A percentile compares a stretch with the other conserved stretches of the same genome.
Evolutionary conservation across 2,113 vertebrate genomes (phyloP).

Genomic region (Coregonus clupeaformis): DNA sequence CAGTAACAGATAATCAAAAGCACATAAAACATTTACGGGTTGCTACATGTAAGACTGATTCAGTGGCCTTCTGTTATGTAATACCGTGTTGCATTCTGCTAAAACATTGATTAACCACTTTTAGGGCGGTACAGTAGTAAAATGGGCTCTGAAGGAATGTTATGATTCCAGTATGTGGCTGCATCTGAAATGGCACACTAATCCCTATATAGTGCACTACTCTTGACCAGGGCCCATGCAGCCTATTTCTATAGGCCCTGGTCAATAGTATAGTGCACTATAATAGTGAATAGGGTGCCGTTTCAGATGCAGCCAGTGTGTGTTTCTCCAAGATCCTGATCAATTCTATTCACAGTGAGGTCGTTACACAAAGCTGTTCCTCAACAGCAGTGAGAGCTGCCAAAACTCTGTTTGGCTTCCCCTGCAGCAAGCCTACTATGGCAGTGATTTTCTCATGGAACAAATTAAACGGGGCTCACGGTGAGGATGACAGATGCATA

Average conservation of each 20-base stretch:
- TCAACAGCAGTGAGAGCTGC: slow-evolving; percentile 33
- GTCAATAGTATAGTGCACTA: not conserved
- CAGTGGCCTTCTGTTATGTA: slow-evolving; percentile 46
- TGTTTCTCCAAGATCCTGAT: slow-evolving; percentile 4
- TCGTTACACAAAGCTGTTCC: slow-evolving; percentile 55
- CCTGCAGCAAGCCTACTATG: slow-evolving; percentile 32
- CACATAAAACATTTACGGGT: slow-evolving; percentile 29
- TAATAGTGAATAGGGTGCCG: not conserved
- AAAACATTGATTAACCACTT: slow-evolving; percentile 39
- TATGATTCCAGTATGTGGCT: too few species aligned
- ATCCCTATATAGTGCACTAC: not conserved
- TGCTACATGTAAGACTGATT: slow-evolving; percentile 23
- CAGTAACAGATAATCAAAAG: not conserved
- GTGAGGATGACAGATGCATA: slow-evolving; percentile 32
- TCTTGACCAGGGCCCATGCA: not conserved
- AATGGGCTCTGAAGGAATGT: too few species aligned
- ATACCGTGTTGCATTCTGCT: slow-evolving; percentile 30
- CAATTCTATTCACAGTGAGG: not conserved
- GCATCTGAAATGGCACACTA: too few species aligned
- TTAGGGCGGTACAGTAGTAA: too few species aligned
- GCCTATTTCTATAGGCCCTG: too few species aligned
- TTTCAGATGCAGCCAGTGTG: not conserved
- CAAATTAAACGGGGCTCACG: slow-evolving; percentile 47
- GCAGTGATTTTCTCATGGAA: slow-evolving; percentile 58
- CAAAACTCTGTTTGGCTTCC: slow-evolving; percentile 48